Conservation (phyloP, 1,140 invertebrate genomes). For the Reticulitermes speratus region DNA sequence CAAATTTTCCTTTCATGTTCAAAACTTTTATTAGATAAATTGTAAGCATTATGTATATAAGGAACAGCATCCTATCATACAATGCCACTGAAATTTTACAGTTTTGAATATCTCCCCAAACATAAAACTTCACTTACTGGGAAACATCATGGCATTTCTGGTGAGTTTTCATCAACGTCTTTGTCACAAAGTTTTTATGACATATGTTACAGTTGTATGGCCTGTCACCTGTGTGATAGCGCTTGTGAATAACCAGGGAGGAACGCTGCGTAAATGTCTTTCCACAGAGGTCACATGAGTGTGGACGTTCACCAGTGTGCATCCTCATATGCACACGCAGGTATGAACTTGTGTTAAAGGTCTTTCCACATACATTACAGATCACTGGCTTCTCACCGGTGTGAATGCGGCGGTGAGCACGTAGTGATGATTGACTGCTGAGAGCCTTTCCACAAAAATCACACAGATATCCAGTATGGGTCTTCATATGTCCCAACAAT, state of each 20-base stretch:
- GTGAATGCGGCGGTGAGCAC: neutral
- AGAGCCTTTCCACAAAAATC: neutral
- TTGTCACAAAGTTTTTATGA: conserved; percentile 34
- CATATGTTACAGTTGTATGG: conserved; percentile 45
- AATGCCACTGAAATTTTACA: no score
- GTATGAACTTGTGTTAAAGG: conserved; percentile 25
- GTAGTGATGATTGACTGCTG: neutral
- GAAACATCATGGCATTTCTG: conserved; percentile 35
- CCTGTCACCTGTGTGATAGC: conserved; percentile 47
- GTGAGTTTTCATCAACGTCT: conserved; percentile 39
- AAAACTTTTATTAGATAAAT: no score
- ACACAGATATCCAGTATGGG: conserved; percentile 43
- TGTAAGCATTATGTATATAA: no score
- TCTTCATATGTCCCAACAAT: conserved; percentile 45
- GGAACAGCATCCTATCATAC: no score
- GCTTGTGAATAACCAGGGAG: conserved; percentile 49
- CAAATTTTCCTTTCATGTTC: no score
- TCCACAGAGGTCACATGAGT: conserved; percentile 59
- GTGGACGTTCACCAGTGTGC: conserved; percentile 69
- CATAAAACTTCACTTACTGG: neutral
- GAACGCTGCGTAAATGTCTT: conserved; percentile 56
- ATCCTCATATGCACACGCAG: conserved; percentile 65
- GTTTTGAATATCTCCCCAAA: neutral
- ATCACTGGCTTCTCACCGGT: neutral
- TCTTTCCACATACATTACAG: neutral